phyloP scores from a whole-genome alignment of 2,797 vertebrate genomes.

The Podarcis lilfordi region DNA sequence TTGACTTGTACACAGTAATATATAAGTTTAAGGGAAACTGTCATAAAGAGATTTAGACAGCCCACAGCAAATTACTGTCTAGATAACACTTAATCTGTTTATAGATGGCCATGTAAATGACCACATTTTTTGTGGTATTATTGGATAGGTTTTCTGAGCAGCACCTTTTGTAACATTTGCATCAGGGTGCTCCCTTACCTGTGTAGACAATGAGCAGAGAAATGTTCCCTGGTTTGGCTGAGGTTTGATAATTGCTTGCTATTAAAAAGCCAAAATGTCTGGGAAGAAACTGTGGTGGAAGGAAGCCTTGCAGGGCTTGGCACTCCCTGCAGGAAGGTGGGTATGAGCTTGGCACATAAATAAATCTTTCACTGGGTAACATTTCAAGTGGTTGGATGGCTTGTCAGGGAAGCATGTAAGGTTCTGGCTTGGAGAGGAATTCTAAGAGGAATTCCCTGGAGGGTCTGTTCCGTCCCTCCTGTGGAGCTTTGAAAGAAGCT shows the following conservation, averaged over 20 bases:
- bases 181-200: background rate
- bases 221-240: background rate
- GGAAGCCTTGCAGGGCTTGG: constrained; percentile 3
- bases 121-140: constrained; percentile 22
- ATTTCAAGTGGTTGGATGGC: background rate
- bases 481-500: background rate
- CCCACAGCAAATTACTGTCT: background rate
- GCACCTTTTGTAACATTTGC: background rate
- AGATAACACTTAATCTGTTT: background rate
- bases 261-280: constrained; percentile 16
- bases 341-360: constrained; percentile 7
- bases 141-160: background rate
- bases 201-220: background rate
- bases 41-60: constrained; percentile 7
- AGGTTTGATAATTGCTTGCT: constrained; percentile 3
- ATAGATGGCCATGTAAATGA: constrained; percentile 12
- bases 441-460: background rate
- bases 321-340: background rate
- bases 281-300: constrained; percentile 10
- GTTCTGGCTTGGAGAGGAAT: background rate
- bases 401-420: constrained; percentile 2
- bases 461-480: background rate
- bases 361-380: background rate
- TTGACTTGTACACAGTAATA: constrained; percentile 20
- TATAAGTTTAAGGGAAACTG: background rate